Conservation (phyloP, 2,888 invertebrate species). For the Sylvicola cinctus region DNA sequence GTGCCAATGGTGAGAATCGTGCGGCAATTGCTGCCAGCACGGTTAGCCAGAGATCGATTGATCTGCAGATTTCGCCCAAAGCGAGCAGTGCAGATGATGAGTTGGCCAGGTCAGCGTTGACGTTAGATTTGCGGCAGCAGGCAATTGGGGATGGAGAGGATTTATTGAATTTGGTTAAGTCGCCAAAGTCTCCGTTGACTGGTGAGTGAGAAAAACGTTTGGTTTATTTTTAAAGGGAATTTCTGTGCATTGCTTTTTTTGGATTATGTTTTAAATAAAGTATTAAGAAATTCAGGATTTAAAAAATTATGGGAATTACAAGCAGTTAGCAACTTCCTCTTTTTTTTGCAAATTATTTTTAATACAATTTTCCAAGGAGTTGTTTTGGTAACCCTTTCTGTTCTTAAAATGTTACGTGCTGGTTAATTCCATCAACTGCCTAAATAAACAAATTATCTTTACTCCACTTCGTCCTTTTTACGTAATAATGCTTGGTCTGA, state of each 20-base stretch:
- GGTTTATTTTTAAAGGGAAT: no score
- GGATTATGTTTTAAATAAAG: neutral
- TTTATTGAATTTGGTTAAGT: conserved; percentile 11
- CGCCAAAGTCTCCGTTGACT: conserved; percentile 20
- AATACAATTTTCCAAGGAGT: no score
- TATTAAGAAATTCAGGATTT: no score
- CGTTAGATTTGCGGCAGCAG: conserved; percentile 16
- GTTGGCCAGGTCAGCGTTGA: conserved; percentile 19
- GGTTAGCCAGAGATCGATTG: conserved; percentile 38
- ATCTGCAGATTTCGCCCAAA: conserved; percentile 31
- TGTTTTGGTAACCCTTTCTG: no score
- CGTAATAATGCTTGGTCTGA: no score
- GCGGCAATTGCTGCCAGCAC: conserved; percentile 23
- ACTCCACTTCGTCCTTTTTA: no score
- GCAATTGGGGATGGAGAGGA: conserved; percentile 5
- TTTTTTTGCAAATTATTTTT: no score
- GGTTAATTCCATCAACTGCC: no score
- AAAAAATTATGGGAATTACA: no score
- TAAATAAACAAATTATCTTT: no score
- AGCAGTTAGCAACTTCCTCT: no score
- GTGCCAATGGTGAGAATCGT: conserved; percentile 6
- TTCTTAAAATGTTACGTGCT: no score
- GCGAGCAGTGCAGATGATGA: conserved; percentile 17
- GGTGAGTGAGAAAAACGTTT: conserved; percentile 1
- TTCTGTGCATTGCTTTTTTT: neutral